phyloP scores from a whole-genome alignment of 2,113 vertebrate genomes.

The Caranx melampygus region DNA sequence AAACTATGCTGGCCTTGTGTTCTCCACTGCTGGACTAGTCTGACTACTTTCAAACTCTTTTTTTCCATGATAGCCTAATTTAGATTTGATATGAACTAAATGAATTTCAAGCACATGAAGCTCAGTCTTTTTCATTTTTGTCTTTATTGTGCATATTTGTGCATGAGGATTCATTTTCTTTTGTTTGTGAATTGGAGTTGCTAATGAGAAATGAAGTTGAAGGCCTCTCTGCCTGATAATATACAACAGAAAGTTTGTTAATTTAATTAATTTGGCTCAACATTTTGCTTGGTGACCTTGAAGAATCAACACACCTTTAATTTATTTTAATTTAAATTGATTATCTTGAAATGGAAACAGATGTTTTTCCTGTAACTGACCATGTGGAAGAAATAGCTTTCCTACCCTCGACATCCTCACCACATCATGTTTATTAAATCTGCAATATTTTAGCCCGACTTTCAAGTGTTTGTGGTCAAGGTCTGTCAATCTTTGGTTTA shows the following conservation, averaged over 20 bases:
- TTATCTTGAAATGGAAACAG: not conserved
- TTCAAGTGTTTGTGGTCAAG: no score
- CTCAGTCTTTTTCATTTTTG: constrained; percentile 12
- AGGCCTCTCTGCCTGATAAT: not conserved
- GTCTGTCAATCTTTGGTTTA: no score
- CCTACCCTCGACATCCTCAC: no score
- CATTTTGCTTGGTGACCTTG: not conserved
- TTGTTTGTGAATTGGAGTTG: no score
- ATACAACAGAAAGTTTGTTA: not conserved
- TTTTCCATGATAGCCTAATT: not conserved
- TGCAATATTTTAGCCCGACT: no score
- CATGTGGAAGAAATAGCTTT: not conserved
- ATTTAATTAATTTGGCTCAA: not conserved
- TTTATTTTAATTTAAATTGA: not conserved
- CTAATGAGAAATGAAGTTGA: not conserved
- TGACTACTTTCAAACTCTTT: not conserved
- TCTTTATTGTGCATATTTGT: constrained; percentile 8
- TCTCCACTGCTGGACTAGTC: constrained; percentile 17
- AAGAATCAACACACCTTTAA: not conserved
- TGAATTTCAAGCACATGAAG: not conserved
- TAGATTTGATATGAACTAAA: constrained; percentile 10
- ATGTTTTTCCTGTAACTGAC: not conserved
- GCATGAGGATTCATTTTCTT: no score
- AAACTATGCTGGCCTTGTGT: constrained; percentile 29
- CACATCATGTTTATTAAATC: no score